Base-by-base conservation (phyloP, 2,113 vertebrate genomes). In the Rallus limicola region DNA sequence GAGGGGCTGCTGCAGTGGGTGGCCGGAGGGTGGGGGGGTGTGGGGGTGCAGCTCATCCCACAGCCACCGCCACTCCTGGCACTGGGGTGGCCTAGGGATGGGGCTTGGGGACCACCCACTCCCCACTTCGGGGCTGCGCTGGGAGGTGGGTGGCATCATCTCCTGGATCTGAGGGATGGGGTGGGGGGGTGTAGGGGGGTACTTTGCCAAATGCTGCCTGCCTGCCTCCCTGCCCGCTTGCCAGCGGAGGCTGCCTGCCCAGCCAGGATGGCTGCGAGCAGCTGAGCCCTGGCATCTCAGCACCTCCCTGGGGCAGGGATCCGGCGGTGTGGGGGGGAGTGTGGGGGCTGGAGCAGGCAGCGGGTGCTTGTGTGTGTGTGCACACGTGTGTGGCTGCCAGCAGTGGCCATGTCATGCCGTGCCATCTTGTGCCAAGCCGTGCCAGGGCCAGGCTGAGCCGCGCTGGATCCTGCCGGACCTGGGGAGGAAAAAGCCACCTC, bases 301-400 rank as follows among this genome's bases (percentile, higher is more conserved):
- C 62, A 55, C 18, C 16, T 42, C 11, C 16, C 46, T 36, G 8
- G 5, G 5, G 5, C 34, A 34, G 1, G 23, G 81, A 17, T 24
- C 42, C 1, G 3, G 63, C 1, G 3, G 9, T 55, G 31, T 52
- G 10, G 12, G 62, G 0, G 0, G 64, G 42, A 50, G 12, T 3
- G 5, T 7, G 6, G 11, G 12, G 4, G 6, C 14, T 52, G 58
- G n/a, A 75, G 38, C 0, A 0, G 33, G 25, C 50, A 28, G 25
- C 7, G 7, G 5, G 40, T 40, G 31, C 10, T 19, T n/a, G 19
- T 5, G 0, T 29, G 7, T 16, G 4, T 4, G 13, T 8, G 21
- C 13, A 3, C 4, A 11, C 6, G 18, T 9, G 7, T 6, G 31
- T 17, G 92, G 42, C 34, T 12, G 44, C 40, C 25, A n/a, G 44